Percentiles rank a stretch among this genome's conserved stretches.
These are phyloP conservation scores for Pinctada fucata DNA, from an alignment of 2,888 invertebrate genomes.

Conservation along the genomic window DNA sequence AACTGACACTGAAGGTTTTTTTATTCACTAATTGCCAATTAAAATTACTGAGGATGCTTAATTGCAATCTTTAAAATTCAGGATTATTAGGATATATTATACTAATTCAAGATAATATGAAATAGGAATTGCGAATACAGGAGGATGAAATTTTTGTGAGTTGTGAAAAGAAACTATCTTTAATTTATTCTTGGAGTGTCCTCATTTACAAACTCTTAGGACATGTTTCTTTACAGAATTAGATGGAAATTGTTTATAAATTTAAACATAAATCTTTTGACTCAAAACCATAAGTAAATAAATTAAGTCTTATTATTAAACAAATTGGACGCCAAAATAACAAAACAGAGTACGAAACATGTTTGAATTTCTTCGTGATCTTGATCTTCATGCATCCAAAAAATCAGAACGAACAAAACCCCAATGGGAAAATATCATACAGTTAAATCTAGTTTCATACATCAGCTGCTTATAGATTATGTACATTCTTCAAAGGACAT, in stretches of 20 bases:
- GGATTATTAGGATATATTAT: slow-evolving; percentile 5
- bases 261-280: not conserved
- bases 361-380: not conserved
- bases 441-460: too few species aligned
- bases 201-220: not conserved
- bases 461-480: too few species aligned
- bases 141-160: not conserved
- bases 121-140: not conserved
- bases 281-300: not conserved
- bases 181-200: not conserved
- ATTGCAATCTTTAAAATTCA: slow-evolving; percentile 3
- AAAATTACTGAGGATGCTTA: not conserved
- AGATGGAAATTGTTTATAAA: not conserved
- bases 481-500: too few species aligned
- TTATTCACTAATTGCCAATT: not conserved
- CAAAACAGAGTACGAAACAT: not conserved
- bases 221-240: not conserved
- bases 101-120: not conserved
- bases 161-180: not conserved
- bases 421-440: not conserved
- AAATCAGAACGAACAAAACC: not conserved
- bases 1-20: not conserved
- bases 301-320: not conserved
- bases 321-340: not conserved
- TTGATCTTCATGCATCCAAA: not conserved